phyloP scores from a whole-genome alignment of 2,113 vertebrate species.

The Pygoscelis antarcticus region DNA sequence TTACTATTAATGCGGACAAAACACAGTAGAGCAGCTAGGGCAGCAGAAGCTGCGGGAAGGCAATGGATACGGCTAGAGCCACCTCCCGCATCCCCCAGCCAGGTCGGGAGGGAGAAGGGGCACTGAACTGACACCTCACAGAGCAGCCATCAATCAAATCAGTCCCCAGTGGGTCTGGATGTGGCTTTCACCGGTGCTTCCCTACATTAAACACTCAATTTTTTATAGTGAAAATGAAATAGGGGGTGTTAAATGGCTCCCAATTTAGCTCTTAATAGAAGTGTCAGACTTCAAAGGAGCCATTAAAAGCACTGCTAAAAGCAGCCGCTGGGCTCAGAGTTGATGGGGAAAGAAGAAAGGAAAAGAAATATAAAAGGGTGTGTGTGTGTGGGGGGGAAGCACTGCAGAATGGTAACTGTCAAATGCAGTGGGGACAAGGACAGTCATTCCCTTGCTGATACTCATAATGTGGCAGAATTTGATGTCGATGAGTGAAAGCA shows the following conservation, averaged over 20 bases:
- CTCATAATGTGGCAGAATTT: not conserved
- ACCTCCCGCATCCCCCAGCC: fast-evolving
- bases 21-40: not conserved
- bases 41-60: not conserved
- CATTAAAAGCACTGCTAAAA: slow-evolving; percentile 10
- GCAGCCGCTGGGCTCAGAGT: not conserved
- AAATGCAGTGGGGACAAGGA: not conserved
- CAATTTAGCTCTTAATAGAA: not conserved
- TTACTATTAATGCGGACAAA: not conserved
- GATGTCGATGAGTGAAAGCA: not conserved
- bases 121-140: not conserved
- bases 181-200: not conserved
- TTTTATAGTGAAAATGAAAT: not conserved
- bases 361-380: not conserved
- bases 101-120: fast-evolving
- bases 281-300: slow-evolving; percentile 8
- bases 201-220: not conserved
- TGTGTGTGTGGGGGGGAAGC: not conserved
- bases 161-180: not conserved
- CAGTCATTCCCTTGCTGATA: not conserved
- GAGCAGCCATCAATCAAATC: not conserved
- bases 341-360: not conserved
- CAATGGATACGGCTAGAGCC: not conserved
- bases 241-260: not conserved
- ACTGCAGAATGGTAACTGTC: not conserved